Evolutionary conservation across 23 tunicate genomes (phyloP).

Genomic region (Phallusia fumigata): DNA sequence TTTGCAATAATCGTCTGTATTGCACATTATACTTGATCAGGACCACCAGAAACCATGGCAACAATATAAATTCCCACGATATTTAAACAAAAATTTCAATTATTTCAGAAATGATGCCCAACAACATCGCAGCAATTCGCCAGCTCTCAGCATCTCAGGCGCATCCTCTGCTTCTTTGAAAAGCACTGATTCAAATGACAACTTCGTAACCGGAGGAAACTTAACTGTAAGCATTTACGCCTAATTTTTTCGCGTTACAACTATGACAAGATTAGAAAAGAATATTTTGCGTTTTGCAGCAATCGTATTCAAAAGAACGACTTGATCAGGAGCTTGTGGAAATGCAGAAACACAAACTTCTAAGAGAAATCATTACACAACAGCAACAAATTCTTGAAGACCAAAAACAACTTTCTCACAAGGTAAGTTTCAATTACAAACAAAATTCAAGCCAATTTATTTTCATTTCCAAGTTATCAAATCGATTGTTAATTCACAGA

Average conservation of each 20-base stretch:
- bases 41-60: neutral
- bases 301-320: too few relatives aligned
- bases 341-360: constrained; percentile 73
- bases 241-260: too few relatives aligned
- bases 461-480: too few relatives aligned
- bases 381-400: constrained; percentile 58
- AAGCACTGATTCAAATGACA: neutral
- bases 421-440: neutral
- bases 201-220: neutral
- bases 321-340: constrained; percentile 17
- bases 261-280: too few relatives aligned
- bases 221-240: too few relatives aligned
- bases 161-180: neutral
- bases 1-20: neutral
- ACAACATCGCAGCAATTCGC: neutral
- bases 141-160: neutral
- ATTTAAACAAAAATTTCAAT: neutral
- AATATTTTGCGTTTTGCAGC: too few relatives aligned
- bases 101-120: neutral
- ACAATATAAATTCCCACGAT: neutral
- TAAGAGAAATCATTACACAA: constrained; percentile 64
- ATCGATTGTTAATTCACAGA: too few relatives aligned
- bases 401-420: constrained; percentile 23
- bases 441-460: too few relatives aligned
- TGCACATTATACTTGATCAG: too few relatives aligned